These are phyloP conservation scores for Syrphus vitripennis DNA, from an alignment of 2,888 invertebrate species.

Conservation along the genomic window DNA sequence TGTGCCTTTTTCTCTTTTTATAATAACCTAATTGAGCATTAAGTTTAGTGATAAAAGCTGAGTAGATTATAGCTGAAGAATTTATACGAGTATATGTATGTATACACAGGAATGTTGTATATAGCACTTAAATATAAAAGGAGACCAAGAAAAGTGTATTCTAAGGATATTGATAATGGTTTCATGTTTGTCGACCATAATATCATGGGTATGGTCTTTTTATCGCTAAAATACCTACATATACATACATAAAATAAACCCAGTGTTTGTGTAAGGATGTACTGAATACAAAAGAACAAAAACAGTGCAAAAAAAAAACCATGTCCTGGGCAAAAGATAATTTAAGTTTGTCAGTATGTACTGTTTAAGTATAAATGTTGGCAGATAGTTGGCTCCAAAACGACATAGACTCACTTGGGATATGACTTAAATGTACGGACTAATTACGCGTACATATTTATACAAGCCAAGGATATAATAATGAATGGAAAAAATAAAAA, in stretches of 20 bases:
- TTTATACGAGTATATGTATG: not conserved
- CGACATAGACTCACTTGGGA: constrained; percentile 7
- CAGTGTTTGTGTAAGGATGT: not conserved
- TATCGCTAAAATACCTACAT: constrained; percentile 51
- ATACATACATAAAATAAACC: not conserved
- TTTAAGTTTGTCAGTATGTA: not conserved
- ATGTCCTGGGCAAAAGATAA: constrained; percentile 16
- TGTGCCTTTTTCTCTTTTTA: constrained; percentile 40
- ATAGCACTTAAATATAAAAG: not conserved
- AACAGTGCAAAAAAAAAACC: not conserved
- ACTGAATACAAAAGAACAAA: not conserved
- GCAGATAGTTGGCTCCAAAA: constrained; percentile 42
- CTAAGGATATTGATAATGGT: constrained; percentile 68
- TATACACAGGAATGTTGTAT: not conserved
- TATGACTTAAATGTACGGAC: constrained; percentile 30
- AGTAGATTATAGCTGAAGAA: constrained; percentile 61
- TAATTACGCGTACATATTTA: constrained; percentile 38
- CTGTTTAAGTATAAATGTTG: not conserved
- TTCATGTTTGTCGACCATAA: constrained; percentile 66
- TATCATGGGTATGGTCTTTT: constrained; percentile 59
- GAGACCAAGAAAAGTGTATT: constrained; percentile 7
- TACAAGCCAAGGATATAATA: not conserved
- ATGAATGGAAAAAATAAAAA: not conserved
- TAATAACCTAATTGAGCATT: constrained; percentile 71
- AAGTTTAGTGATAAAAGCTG: constrained; percentile 70